Conservation (phyloP, 2,797 vertebrate species). For the Scolopax bukidnonensis region DNA sequence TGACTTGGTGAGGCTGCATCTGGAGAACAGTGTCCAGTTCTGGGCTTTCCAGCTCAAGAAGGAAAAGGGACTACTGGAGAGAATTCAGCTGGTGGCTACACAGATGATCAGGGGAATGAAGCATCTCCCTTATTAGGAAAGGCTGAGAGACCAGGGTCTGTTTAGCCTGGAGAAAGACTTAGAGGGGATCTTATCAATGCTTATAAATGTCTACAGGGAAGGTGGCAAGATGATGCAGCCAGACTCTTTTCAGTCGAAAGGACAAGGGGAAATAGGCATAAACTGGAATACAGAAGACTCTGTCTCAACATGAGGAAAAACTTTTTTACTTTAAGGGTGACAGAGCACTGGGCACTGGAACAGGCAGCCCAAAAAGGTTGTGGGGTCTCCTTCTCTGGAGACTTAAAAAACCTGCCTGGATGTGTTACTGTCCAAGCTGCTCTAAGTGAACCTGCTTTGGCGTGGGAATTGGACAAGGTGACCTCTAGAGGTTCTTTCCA, state of each 20-base stretch:
- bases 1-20: not conserved
- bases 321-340: not conserved
- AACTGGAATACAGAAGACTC: not conserved
- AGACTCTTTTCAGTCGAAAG: not conserved
- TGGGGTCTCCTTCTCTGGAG: not conserved
- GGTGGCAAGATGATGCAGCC: not conserved
- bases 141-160: not conserved
- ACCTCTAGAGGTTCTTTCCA: not conserved
- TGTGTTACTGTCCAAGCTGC: not conserved
- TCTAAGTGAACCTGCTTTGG: not conserved
- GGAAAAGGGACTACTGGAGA: not conserved
- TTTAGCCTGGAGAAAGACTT: not conserved
- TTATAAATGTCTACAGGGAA: not conserved
- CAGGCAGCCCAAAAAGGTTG: not conserved
- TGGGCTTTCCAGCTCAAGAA: not conserved
- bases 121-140: not conserved
- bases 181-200: not conserved
- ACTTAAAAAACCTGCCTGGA: not conserved
- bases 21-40: not conserved
- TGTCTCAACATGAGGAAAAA: not conserved
- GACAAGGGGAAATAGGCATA: not conserved
- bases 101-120: not conserved
- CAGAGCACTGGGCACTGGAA: not conserved
- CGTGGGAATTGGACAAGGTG: not conserved
- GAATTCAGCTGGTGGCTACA: not conserved